These are phyloP conservation scores for Pocillopora damicornis DNA, from an alignment of 64 coral and sea anemone genomes.

Conservation along the genomic window DNA sequence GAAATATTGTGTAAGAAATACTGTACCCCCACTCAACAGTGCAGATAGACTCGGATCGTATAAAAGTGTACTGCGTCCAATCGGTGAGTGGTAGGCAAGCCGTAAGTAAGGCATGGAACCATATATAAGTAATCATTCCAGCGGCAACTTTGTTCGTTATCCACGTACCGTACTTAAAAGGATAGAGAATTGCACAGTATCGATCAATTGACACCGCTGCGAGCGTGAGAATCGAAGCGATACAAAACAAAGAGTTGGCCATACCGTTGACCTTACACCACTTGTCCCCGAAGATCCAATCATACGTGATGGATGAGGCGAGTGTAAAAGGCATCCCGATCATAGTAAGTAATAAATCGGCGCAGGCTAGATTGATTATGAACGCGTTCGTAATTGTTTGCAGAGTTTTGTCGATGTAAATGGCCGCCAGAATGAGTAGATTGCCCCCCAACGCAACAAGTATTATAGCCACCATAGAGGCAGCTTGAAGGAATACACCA, in stretches of 20 bases:
- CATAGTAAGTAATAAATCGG: constrained; percentile 54
- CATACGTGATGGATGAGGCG: constrained; percentile 73
- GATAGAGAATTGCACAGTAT: constrained; percentile 77
- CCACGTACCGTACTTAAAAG: constrained; percentile 65
- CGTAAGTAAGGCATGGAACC: constrained; percentile 57
- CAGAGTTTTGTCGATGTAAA: constrained; percentile 82
- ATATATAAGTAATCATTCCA: constrained; percentile 70
- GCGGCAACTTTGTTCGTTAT: constrained; percentile 62
- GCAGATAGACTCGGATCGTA: constrained; percentile 83
- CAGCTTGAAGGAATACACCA: constrained; percentile 61
- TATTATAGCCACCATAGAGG: constrained; percentile 64
- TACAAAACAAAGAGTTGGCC: constrained; percentile 85
- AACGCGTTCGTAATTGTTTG: constrained; percentile 90
- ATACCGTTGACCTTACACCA: constrained; percentile 90
- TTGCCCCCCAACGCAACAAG: constrained; percentile 59
- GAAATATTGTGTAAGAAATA: constrained; percentile 68
- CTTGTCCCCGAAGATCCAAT: constrained; percentile 71
- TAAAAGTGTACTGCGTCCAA: constrained; percentile 75
- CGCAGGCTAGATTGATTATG: constrained; percentile 75
- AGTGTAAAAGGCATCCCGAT: constrained; percentile 89
- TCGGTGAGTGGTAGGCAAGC: constrained; percentile 63
- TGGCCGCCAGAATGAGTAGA: constrained; percentile 75
- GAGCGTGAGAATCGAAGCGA: constrained; percentile 79
- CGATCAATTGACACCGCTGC: constrained; percentile 84
- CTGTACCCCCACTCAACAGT: constrained; percentile 72